A percentile compares a stretch with the other conserved stretches of the same genome.
Conservation (phyloP, 2,888 invertebrate genomes). For the Diplazon laetatorius region DNA sequence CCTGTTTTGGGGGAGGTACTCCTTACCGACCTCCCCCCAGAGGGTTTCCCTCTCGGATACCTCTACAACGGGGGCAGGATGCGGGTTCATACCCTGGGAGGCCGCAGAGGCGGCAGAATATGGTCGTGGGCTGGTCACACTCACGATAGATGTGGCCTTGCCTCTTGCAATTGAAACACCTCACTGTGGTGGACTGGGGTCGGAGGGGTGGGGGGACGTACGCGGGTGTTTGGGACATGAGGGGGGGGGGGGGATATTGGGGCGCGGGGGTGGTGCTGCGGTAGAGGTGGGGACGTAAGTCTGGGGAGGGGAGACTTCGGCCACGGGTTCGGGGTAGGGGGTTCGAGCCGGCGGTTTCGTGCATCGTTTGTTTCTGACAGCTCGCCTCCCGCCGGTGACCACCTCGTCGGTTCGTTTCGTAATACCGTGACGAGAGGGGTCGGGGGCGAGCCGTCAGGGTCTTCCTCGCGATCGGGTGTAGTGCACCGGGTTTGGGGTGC, state of each 20-base stretch:
- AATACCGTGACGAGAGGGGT: too few relatives aligned
- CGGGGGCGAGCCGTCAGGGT: too few relatives aligned
- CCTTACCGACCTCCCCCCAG: neutral
- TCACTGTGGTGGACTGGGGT: neutral
- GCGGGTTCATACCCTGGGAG: neutral
- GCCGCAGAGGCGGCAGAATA: neutral
- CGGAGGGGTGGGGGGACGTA: neutral
- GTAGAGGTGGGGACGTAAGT: too few relatives aligned
- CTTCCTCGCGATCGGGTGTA: too few relatives aligned
- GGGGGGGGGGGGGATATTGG: neutral
- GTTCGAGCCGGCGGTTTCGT: too few relatives aligned
- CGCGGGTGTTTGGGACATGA: neutral
- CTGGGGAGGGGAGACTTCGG: neutral
- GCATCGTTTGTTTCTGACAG: too few relatives aligned
- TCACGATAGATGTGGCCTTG: neutral
- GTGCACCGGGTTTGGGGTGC: too few relatives aligned
- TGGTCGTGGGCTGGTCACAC: neutral
- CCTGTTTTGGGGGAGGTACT: neutral
- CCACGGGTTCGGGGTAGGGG: too few relatives aligned
- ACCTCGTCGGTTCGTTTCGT: too few relatives aligned
- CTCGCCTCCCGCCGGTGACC: too few relatives aligned
- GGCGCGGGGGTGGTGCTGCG: neutral
- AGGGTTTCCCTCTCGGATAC: neutral
- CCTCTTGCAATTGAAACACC: neutral
- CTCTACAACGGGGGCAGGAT: neutral